Percentiles rank a stretch among this genome's conserved stretches.
Conservation (phyloP, 2,888 invertebrate genomes). For the Synergus laeviventris region DNA sequence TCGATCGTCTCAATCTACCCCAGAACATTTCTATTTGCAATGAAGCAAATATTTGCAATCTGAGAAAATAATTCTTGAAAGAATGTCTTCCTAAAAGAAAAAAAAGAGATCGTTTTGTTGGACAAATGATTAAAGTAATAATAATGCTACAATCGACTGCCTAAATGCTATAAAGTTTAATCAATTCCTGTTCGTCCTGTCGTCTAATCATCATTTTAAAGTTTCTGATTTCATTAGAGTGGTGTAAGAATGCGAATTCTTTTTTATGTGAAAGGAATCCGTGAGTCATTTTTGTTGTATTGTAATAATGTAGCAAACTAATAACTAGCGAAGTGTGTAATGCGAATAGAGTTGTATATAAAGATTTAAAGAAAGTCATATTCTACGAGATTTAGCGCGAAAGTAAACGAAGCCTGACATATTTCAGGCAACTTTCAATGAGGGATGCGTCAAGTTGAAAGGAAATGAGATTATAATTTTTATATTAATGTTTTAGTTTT, state of each 20-base stretch:
- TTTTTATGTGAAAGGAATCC: slow-evolving; percentile 44
- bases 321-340: slow-evolving; percentile 61
- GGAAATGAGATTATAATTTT: not conserved
- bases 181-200: slow-evolving; percentile 5
- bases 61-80: slow-evolving; percentile 2
- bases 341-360: slow-evolving; percentile 66
- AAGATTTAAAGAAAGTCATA: slow-evolving; percentile 69
- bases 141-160: slow-evolving; percentile 10
- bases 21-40: not conserved
- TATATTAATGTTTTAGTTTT: not conserved
- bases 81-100: slow-evolving; percentile 2
- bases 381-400: slow-evolving; percentile 60
- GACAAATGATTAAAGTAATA: not conserved
- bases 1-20: not conserved
- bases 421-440: slow-evolving; percentile 26
- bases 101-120: not conserved
- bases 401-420: slow-evolving; percentile 51
- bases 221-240: slow-evolving; percentile 41
- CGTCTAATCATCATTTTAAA: not conserved
- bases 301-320: slow-evolving; percentile 59
- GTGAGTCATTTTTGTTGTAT: slow-evolving; percentile 31
- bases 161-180: slow-evolving; percentile 8
- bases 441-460: slow-evolving; percentile 26
- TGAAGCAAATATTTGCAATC: slow-evolving; percentile 9
- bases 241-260: slow-evolving; percentile 47